These are phyloP conservation scores for Hydrotaea diabolus DNA, from an alignment of 2,888 invertebrate species.

Conservation along the genomic window DNA sequence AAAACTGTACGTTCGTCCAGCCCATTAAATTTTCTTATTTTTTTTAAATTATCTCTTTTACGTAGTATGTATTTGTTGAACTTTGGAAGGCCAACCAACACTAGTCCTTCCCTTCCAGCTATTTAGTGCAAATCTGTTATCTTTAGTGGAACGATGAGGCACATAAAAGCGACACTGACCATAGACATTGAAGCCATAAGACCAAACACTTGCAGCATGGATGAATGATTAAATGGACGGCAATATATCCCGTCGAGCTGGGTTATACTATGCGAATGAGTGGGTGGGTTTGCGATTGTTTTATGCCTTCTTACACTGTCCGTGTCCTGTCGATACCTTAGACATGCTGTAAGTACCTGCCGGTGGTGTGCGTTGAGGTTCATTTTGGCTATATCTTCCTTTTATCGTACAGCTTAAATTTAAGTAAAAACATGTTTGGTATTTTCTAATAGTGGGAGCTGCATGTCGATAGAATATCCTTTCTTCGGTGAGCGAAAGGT, in stretches of 20 bases:
- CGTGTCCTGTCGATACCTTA: not conserved
- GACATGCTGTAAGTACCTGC: not conserved
- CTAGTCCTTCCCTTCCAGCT: not conserved
- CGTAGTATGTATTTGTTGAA: slow-evolving; percentile 42
- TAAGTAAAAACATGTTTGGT: too few relatives aligned
- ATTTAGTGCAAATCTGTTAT: slow-evolving; percentile 7
- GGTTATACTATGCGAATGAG: not conserved
- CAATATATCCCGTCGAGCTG: not conserved
- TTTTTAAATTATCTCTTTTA: slow-evolving; percentile 16
- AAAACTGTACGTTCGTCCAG: too few relatives aligned
- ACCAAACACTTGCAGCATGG: slow-evolving; percentile 4
- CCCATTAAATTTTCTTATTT: not conserved
- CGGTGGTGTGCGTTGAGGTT: not conserved
- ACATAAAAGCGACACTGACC: not conserved
- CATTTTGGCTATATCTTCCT: not conserved
- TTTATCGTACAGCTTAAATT: too few relatives aligned
- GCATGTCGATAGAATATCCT: too few relatives aligned
- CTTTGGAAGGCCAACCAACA: slow-evolving; percentile 12
- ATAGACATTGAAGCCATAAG: slow-evolving; percentile 28
- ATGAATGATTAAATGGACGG: not conserved
- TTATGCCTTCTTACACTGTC: not conserved
- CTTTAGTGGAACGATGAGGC: slow-evolving; percentile 21
- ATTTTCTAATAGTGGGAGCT: too few relatives aligned
- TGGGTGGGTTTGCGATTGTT: not conserved
- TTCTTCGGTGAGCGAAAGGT: too few relatives aligned